Percentiles rank a stretch among this genome's conserved stretches.
These are phyloP conservation scores for Lagria hirta DNA, from an alignment of 2,888 invertebrate species.

Conservation along the genomic window DNA sequence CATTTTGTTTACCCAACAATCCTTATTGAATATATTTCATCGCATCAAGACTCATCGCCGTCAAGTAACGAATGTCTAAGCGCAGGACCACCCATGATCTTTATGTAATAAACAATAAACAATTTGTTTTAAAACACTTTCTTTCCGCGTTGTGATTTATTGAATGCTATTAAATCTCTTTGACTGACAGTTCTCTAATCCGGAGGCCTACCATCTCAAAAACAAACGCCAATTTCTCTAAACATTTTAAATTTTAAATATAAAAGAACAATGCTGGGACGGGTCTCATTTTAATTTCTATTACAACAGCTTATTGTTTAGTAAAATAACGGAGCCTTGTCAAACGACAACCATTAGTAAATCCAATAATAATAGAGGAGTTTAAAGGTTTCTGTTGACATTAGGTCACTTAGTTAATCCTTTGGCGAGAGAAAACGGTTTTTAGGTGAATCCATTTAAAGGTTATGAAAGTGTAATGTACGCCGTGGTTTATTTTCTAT, in stretches of 20 bases:
- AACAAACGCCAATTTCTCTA: conserved; percentile 15
- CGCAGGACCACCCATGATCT: conserved; percentile 20
- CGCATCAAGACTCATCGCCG: too few relatives aligned
- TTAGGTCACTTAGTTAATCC: conserved; percentile 34
- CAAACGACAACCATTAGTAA: conserved; percentile 30
- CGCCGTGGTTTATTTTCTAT: too few relatives aligned
- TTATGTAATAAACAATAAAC: conserved; percentile 19
- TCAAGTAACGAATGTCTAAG: too few relatives aligned
- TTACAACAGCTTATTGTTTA: conserved; percentile 9
- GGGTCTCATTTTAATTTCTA: conserved; percentile 14
- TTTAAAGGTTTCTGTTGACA: conserved; percentile 40
- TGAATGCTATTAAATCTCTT: conserved; percentile 11
- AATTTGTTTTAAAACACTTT: conserved; percentile 21
- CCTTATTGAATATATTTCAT: too few relatives aligned
- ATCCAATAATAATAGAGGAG: conserved; percentile 26
- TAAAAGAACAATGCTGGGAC: conserved; percentile 9
- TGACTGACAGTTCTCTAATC: conserved; percentile 18
- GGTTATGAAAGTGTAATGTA: conserved; percentile 22
- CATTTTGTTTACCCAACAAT: too few relatives aligned
- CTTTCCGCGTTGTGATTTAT: conserved; percentile 13
- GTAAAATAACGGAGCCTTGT: conserved; percentile 10
- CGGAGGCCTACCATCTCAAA: conserved; percentile 1
- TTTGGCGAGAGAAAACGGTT: conserved; percentile 16
- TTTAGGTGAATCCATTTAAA: conserved; percentile 25
- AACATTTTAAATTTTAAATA: conserved; percentile 5